Evolutionary conservation across 1,140 invertebrate genomes (phyloP), one percentile per base, ranked within the genome.

Genomic region (Drosophila miranda): DNA sequence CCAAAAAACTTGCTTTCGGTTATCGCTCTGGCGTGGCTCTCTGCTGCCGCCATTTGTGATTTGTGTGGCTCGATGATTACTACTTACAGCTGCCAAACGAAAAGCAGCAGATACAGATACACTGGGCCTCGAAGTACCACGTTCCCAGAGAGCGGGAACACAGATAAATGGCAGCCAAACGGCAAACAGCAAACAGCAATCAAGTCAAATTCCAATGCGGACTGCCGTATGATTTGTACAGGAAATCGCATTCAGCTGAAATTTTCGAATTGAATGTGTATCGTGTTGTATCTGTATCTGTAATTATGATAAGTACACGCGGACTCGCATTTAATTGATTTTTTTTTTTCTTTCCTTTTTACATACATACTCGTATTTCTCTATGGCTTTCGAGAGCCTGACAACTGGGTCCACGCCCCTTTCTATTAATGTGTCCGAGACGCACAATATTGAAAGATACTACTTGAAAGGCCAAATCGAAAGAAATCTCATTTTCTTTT

Each of bases 301-400:
- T 86, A 86, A 86, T 86, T 86, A 86, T 87, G 61, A 67, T 86
- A 86, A 86, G 81, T 87, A 87, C 81, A 81, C 67, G 52, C 51
- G 53, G 51, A 72, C 75, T 62, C 51, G 44, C 28, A 81, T 75
- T 87, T 86, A 86, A 86, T 86, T 86, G 82, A 86, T 86, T 81
- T 77, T 86, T 3, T 11, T 34, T 34, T 34, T 30, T 23, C 21
- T 34, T 45, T 23, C 21, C 19, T 44, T 44, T 53, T 61, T 61
- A 74, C 78, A 71, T 69, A 52, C 28, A 30, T 9, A 30, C 61
- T 64, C 28, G 9, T 9, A 30, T 48, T 64, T 53, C 71, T 78
- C 59, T 70, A 77, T 76, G 77, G 73, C 63, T 75, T 75, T 14
- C 46, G 67, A 42, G 55, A 49, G n/a, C 51, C 82, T 87, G 82